Evolutionary conservation across 1,140 invertebrate species (phyloP).

Genomic region (Druon quercuslanigerum): DNA sequence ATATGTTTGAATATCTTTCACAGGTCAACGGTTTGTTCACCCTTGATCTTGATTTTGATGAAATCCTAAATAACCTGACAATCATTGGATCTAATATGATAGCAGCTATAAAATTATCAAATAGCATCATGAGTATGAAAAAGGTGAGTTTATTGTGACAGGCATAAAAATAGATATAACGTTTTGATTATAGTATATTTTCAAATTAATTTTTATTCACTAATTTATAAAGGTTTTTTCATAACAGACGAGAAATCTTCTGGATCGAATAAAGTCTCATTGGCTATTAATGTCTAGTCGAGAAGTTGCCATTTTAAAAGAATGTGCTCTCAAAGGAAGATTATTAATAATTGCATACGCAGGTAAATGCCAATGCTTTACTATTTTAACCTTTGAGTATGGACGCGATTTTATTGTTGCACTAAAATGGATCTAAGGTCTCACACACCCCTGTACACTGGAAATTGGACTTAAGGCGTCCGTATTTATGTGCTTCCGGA

Average conservation of each 20-base stretch:
- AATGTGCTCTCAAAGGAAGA: background rate
- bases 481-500: no score
- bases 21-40: background rate
- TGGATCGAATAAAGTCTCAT: background rate
- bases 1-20: background rate
- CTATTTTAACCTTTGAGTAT: no score
- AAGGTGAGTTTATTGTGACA: background rate
- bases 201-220: background rate
- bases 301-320: background rate
- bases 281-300: background rate
- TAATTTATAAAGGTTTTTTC: no score
- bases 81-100: background rate
- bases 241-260: background rate
- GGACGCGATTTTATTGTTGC: no score
- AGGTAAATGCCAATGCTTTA: no score
- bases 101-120: background rate
- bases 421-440: no score
- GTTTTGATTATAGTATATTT: no score
- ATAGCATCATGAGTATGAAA: background rate
- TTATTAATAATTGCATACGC: background rate
- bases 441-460: no score
- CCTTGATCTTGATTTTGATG: background rate
- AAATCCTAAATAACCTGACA: background rate
- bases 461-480: no score
- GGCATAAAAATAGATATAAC: no score